Conservation (phyloP, 2,797 vertebrate genomes). For the Falco biarmicus region DNA sequence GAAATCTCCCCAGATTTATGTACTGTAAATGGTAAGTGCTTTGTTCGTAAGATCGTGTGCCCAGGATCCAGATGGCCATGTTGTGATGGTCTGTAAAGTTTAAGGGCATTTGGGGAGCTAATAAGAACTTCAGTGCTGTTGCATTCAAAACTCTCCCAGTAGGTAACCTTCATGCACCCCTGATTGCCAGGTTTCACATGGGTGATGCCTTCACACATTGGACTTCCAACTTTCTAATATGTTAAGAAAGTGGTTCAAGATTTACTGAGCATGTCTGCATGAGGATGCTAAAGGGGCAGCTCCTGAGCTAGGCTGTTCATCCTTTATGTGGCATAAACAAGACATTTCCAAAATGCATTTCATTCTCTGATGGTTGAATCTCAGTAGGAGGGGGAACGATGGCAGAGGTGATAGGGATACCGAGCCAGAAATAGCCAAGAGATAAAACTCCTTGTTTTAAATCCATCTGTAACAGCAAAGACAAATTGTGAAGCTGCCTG, state of each 20-base stretch:
- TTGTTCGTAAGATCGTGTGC: background rate
- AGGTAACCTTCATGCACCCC: background rate
- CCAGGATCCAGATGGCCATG: background rate
- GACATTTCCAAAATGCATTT: background rate
- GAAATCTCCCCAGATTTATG: constrained; percentile 32
- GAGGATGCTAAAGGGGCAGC: background rate
- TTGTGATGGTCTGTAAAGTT: background rate
- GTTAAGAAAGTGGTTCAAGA: background rate
- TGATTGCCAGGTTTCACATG: background rate
- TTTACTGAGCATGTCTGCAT: rapidly evolving
- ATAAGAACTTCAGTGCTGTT: background rate
- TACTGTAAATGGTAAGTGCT: constrained; percentile 21
- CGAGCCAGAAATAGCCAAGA: background rate
- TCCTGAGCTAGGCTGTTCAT: background rate
- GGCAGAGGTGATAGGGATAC: background rate
- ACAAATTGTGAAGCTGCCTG: background rate
- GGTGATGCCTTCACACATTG: background rate
- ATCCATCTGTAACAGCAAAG: background rate
- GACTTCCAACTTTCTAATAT: background rate
- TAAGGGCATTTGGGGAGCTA: background rate
- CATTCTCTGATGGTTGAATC: background rate
- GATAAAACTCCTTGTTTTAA: background rate
- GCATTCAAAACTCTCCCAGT: background rate
- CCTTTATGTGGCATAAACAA: background rate
- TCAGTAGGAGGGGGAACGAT: background rate